Conservation (phyloP, 2,888 invertebrate genomes). For the Clanis bilineata region DNA sequence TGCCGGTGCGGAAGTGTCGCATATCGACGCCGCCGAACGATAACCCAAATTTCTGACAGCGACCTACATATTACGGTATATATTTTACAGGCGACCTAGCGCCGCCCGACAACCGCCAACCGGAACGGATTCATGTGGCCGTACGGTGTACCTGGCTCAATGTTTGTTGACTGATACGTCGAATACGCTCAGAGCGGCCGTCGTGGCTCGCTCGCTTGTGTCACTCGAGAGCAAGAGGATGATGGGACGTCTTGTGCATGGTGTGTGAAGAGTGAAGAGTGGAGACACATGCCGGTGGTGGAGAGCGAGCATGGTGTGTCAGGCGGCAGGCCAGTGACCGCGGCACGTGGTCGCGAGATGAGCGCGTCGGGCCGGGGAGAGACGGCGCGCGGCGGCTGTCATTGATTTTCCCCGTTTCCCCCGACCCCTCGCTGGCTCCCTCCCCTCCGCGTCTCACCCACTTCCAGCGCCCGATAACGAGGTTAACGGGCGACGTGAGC, state of each 20-base stretch:
- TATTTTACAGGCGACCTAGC: slow-evolving; percentile 61
- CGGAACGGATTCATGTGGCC: slow-evolving; percentile 49
- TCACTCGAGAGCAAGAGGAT: neutral
- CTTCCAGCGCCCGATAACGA: slow-evolving; percentile 82
- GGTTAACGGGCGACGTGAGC: slow-evolving; percentile 83
- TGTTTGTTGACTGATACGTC: slow-evolving; percentile 46
- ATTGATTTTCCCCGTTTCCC: slow-evolving; percentile 80
- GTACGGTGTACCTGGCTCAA: slow-evolving; percentile 40
- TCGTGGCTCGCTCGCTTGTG: neutral
- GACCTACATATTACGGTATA: slow-evolving; percentile 74
- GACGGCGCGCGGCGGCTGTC: slow-evolving; percentile 81
- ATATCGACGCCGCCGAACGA: slow-evolving; percentile 75
- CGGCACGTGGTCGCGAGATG: slow-evolving; percentile 80
- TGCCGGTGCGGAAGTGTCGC: slow-evolving; percentile 69
- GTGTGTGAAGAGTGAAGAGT: no score
- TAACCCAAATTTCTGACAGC: slow-evolving; percentile 78
- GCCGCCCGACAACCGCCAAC: slow-evolving; percentile 42
- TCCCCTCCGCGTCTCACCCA: slow-evolving; percentile 80
- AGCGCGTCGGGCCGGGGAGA: slow-evolving; percentile 78
- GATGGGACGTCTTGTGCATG: slow-evolving; percentile 10
- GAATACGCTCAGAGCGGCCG: neutral
- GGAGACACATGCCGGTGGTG: slow-evolving; percentile 36
- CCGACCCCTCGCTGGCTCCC: slow-evolving; percentile 61
- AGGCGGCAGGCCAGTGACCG: slow-evolving; percentile 78
- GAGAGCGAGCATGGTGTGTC: slow-evolving; percentile 48